Evolutionary conservation across 2,797 vertebrate genomes (phyloP).

Genomic region (Etheostoma nigrum): DNA sequence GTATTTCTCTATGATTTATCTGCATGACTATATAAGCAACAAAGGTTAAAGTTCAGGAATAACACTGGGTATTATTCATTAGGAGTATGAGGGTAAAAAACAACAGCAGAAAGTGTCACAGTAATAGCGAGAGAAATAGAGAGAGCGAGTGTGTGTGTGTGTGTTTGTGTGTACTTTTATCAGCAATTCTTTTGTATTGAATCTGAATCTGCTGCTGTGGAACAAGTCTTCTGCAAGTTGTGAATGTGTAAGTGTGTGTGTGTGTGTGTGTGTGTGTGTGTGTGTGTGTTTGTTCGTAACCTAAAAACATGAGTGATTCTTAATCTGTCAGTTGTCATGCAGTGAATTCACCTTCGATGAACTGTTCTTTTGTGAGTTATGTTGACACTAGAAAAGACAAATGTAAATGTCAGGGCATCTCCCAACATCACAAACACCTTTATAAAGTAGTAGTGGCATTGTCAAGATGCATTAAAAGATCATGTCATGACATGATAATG

Average conservation of each 20-base stretch:
- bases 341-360: slow-evolving; percentile 5
- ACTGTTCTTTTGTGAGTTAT: slow-evolving; percentile 19
- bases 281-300: slow-evolving; percentile 10
- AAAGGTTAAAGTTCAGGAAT: not conserved
- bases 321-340: slow-evolving; percentile 17
- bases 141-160: not conserved
- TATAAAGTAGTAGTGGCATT: no score
- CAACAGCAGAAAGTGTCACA: no score
- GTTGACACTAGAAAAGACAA: slow-evolving; percentile 3
- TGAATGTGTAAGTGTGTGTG: not conserved
- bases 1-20: no score
- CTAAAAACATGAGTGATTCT: slow-evolving; percentile 8
- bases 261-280: slow-evolving; percentile 37
- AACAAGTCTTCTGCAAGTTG: slow-evolving; percentile 35
- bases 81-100: not conserved
- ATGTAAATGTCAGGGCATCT: slow-evolving; percentile 1
- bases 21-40: not conserved
- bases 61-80: not conserved
- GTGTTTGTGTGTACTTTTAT: slow-evolving; percentile 16
- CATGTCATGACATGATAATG: no score
- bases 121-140: no score
- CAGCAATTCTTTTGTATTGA: slow-evolving; percentile 32
- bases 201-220: slow-evolving; percentile 27
- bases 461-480: no score
- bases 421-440: no score